phyloP scores from a whole-genome alignment of 2,113 vertebrate genomes.

The Tragelaphus strepsiceros region DNA sequence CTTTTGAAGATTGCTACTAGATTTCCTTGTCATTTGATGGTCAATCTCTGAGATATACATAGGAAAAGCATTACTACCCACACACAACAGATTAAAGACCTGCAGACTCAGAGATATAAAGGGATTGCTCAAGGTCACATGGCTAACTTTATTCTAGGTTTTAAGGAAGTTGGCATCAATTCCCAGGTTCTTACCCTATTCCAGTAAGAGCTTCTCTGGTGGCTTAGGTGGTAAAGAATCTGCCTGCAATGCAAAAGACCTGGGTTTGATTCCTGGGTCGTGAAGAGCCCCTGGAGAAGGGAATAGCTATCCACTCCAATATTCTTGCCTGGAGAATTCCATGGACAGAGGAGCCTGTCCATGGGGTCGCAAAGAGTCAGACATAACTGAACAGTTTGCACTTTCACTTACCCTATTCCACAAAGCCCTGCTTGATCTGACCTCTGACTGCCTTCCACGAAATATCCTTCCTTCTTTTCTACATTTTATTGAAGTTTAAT shows the following conservation, averaged over 20 bases:
- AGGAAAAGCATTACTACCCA: neutral
- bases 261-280: neutral
- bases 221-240: neutral
- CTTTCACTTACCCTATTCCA: neutral
- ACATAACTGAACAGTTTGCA: neutral
- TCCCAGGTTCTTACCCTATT: neutral
- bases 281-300: neutral
- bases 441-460: neutral
- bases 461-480: neutral
- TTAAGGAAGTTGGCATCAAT: neutral
- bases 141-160: neutral
- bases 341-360: neutral
- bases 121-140: neutral
- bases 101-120: neutral
- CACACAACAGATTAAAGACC: neutral
- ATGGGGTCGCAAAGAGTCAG: rapidly evolving
- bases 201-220: neutral
- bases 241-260: neutral
- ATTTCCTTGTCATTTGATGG: neutral
- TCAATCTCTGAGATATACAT: neutral
- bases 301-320: neutral
- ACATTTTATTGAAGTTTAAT: neutral
- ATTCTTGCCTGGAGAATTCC: neutral
- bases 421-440: neutral
- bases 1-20: neutral